A percentile compares a stretch with the other conserved stretches of the same genome.
phyloP scores from a whole-genome alignment of 2,113 vertebrate genomes.

The Zosterops pallidus region DNA sequence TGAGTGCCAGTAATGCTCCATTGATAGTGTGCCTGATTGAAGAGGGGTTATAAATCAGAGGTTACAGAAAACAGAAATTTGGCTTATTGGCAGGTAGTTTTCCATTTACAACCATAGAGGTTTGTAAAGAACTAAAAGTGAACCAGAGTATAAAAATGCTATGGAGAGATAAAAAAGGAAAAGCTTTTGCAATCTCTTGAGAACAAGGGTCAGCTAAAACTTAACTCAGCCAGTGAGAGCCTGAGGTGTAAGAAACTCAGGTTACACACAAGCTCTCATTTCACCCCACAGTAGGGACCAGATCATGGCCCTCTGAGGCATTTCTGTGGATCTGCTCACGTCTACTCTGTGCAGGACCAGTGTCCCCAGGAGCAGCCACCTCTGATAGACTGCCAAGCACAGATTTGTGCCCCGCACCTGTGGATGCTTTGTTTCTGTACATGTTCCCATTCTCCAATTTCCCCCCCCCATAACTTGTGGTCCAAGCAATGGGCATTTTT shows the following conservation, averaged over 20 bases:
- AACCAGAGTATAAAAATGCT: neutral
- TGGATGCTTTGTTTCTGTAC: neutral
- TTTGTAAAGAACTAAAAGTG: neutral
- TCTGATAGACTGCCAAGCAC: neutral
- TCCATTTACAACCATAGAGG: neutral
- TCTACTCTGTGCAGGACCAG: neutral
- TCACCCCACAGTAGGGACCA: neutral
- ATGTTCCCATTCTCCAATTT: neutral
- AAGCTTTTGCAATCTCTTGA: neutral
- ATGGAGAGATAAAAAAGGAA: neutral
- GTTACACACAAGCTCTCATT: neutral
- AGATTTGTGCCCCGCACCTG: accelerated
- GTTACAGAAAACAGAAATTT: neutral
- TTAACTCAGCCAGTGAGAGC: neutral
- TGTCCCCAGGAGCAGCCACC: neutral
- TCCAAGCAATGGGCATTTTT: neutral
- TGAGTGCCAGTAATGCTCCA: neutral
- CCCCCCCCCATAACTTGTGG: neutral
- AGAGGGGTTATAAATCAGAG: neutral
- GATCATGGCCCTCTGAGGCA: neutral
- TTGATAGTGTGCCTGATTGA: neutral
- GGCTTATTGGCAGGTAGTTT: neutral
- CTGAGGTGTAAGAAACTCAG: neutral
- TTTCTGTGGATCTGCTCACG: neutral
- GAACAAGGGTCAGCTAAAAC: neutral